Evolutionary conservation across 37 sponge, comb jelly and placozoan species (phyloP).

Genomic region (Hexactinellida sp.): DNA sequence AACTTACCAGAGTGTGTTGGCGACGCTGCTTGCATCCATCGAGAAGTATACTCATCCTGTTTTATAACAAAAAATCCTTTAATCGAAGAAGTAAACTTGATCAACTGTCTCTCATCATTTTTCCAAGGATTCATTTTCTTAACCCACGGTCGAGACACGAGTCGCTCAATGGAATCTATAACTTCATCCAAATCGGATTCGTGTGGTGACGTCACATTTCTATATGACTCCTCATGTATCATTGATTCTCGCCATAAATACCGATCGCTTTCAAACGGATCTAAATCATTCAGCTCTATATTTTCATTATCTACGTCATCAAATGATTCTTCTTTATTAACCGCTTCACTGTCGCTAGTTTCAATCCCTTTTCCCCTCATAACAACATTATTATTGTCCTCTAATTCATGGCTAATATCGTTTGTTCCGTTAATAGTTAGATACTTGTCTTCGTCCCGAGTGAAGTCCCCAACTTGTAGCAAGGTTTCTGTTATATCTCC

Average conservation of each 20-base stretch:
- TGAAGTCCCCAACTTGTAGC: neutral
- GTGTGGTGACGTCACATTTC: neutral
- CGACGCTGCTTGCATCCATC: neutral
- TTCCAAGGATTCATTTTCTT: slow-evolving; percentile 15
- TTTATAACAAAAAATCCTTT: neutral
- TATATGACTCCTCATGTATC: neutral
- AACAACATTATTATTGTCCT: neutral
- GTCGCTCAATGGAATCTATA: neutral
- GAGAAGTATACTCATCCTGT: neutral
- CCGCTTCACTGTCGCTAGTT: neutral
- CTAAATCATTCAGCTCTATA: neutral
- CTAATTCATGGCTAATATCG: neutral
- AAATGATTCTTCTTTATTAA: neutral
- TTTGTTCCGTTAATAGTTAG: neutral
- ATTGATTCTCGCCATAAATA: neutral
- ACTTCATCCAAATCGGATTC: slow-evolving; percentile 13
- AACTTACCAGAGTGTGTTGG: neutral
- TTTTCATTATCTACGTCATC: neutral
- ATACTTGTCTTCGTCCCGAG: neutral
- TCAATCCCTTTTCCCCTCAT: neutral
- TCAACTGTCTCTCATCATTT: neutral
- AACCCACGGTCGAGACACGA: neutral
- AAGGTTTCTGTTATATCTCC: neutral
- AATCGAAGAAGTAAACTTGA: neutral
- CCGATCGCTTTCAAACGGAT: neutral